phyloP scores from a whole-genome alignment of 2,797 vertebrate genomes.

The Siniperca scherzeri region DNA sequence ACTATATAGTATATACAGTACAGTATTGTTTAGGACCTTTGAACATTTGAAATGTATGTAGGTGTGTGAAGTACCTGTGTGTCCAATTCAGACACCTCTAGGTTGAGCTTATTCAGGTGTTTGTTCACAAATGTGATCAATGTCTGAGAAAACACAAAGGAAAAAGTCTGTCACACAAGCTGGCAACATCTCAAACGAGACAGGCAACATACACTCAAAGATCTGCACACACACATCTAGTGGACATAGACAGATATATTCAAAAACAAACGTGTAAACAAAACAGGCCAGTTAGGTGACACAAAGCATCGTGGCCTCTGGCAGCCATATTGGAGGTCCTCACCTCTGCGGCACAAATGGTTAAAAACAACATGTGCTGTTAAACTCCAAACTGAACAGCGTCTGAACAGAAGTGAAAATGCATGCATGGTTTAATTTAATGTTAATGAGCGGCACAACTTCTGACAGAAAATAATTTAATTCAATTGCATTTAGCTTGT shows the following conservation, averaged over 20 bases:
- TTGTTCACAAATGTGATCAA: slow-evolving; percentile 99
- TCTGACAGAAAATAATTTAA: too few relatives aligned
- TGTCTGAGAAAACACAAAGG: slow-evolving; percentile 85
- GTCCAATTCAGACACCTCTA: slow-evolving; percentile 97
- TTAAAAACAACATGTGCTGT: neutral
- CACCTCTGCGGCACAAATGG: neutral
- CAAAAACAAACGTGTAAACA: neutral
- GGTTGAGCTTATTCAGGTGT: slow-evolving; percentile 97
- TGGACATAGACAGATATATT: neutral
- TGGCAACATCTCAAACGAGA: neutral
- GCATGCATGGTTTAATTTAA: too few relatives aligned
- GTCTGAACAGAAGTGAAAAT: too few relatives aligned
- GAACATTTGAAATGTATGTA: neutral
- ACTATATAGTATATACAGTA: neutral
- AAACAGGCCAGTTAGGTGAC: neutral
- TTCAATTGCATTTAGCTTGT: too few relatives aligned
- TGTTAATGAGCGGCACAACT: too few relatives aligned
- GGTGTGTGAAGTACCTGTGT: slow-evolving; percentile 89
- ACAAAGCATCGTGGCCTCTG: neutral
- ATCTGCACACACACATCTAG: neutral
- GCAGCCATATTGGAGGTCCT: neutral
- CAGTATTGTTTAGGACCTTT: neutral
- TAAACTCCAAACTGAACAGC: too few relatives aligned
- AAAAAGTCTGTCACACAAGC: neutral
- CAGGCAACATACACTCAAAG: neutral